These are phyloP conservation scores for Platynereis dumerilii DNA, from an alignment of 2,888 invertebrate species.

Conservation along the genomic window DNA sequence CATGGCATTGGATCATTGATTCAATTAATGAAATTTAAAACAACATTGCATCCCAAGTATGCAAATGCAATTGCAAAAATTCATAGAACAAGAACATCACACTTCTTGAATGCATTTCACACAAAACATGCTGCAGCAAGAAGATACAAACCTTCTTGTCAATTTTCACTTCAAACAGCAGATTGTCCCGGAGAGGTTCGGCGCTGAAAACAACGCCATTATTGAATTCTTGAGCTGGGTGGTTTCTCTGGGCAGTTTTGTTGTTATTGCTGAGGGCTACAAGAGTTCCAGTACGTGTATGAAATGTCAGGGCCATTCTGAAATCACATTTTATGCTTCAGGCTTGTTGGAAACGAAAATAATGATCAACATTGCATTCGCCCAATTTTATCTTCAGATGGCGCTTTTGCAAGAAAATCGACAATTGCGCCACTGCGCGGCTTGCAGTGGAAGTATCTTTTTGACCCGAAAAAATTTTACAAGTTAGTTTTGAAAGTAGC, in stretches of 20 bases:
- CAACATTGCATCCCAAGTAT: too few relatives aligned
- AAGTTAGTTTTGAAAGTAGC: too few relatives aligned
- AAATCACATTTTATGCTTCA: slow-evolving; percentile 4
- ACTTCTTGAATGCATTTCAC: too few relatives aligned
- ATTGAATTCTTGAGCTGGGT: slow-evolving; percentile 62
- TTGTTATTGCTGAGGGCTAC: slow-evolving; percentile 84
- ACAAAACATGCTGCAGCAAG: too few relatives aligned
- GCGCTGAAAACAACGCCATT: slow-evolving; percentile 61
- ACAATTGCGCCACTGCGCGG: too few relatives aligned
- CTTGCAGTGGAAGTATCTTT: too few relatives aligned
- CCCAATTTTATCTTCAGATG: background rate
- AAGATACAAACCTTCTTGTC: slow-evolving; percentile 77
- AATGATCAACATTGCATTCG: background rate
- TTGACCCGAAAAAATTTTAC: too few relatives aligned
- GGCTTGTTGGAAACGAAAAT: background rate
- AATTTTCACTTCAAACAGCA: slow-evolving; percentile 69
- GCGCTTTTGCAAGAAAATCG: too few relatives aligned
- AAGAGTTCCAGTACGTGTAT: slow-evolving; percentile 71
- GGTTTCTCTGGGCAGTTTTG: slow-evolving; percentile 69
- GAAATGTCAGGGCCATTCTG: slow-evolving; percentile 31
- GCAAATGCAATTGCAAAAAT: too few relatives aligned
- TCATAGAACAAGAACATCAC: too few relatives aligned
- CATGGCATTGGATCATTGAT: too few relatives aligned
- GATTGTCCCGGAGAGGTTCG: slow-evolving; percentile 55
- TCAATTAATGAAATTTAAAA: too few relatives aligned